Percentiles rank a stretch among this genome's conserved stretches.
Conservation (phyloP, 2,888 invertebrate species). For the Acleris sparsana region DNA sequence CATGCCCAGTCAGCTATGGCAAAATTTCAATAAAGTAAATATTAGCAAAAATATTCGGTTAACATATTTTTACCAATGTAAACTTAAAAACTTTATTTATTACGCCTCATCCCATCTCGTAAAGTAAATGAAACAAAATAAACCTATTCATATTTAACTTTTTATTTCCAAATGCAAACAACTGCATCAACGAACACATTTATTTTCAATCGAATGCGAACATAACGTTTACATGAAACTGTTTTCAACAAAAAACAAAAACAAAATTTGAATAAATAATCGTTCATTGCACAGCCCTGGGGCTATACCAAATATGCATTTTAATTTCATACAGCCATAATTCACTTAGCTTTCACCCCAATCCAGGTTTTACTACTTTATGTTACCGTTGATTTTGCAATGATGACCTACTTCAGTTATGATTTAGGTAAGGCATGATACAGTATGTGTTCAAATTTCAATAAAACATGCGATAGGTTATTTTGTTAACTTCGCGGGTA, state of each 20-base stretch:
- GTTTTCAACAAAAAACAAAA: constrained; percentile 5
- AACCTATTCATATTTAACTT: not conserved
- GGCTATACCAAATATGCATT: constrained; percentile 4
- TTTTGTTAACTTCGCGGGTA: constrained; percentile 3
- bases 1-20: too few species aligned
- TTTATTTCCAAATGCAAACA: constrained; percentile 1
- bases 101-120: not conserved
- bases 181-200: constrained; percentile 3
- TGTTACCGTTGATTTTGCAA: constrained; percentile 1
- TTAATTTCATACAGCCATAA: not conserved
- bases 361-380: not conserved
- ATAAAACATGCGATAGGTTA: constrained; percentile 11
- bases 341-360: not conserved
- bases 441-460: constrained; percentile 3
- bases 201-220: constrained; percentile 1
- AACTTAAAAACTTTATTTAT: not conserved
- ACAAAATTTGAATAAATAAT: constrained; percentile 7
- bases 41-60: too few species aligned
- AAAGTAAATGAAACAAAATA: not conserved
- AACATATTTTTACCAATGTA: not conserved
- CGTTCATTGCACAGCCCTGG: constrained; percentile 5
- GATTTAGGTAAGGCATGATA: not conserved
- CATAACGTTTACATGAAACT: constrained; percentile 1
- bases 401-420: not conserved
- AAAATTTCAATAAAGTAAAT: too few species aligned